Percentiles rank a stretch among this genome's conserved stretches.
phyloP scores from a whole-genome alignment of 2,797 vertebrate species.

The Sebastes kiyomatsui region DNA sequence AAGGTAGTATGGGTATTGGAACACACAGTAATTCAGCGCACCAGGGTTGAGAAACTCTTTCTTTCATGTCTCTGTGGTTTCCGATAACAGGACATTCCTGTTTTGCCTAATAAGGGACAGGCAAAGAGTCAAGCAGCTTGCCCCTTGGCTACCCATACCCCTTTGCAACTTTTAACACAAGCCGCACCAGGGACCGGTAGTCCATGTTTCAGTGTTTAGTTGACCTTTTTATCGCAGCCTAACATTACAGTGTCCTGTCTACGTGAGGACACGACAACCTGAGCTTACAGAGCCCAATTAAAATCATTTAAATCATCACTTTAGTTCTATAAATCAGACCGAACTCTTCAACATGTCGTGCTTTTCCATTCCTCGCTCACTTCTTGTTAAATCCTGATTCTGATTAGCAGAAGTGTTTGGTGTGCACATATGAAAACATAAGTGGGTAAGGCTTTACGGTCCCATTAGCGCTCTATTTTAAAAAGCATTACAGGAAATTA shows the following conservation, averaged over 20 bases:
- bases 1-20: too few relatives aligned
- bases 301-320: neutral
- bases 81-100: slow-evolving; percentile 20
- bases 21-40: neutral
- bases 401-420: neutral
- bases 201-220: neutral
- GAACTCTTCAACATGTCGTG: neutral
- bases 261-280: neutral
- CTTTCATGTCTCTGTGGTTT: slow-evolving; percentile 2
- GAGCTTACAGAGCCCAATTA: neutral
- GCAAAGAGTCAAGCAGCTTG: neutral
- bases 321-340: neutral
- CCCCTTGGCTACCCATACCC: slow-evolving; percentile 30
- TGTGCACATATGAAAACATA: neutral
- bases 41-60: neutral
- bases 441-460: neutral
- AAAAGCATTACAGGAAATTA: neutral
- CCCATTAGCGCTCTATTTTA: neutral
- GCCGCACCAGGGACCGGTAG: neutral
- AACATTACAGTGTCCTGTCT: neutral
- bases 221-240: neutral
- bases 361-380: neutral
- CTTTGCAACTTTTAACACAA: neutral
- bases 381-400: neutral
- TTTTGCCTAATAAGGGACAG: slow-evolving; percentile 13